Evolutionary conservation across 1,140 invertebrate genomes (phyloP).

Genomic region (Heliconius melpomene): DNA sequence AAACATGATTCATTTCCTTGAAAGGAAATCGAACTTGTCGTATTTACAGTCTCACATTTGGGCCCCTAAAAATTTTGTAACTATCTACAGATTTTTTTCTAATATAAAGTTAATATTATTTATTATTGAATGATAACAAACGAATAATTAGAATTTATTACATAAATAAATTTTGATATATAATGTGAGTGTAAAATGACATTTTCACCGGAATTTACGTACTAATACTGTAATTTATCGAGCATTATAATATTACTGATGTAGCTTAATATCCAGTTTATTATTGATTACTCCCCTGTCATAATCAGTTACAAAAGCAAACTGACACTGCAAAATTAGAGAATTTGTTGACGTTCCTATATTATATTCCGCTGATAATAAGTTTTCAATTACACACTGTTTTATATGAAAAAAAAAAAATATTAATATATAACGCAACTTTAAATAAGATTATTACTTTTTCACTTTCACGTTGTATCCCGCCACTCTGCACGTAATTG

Average conservation of each 20-base stretch:
- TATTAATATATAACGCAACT: too few species aligned
- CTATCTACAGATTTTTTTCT: too few species aligned
- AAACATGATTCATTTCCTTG: too few species aligned
- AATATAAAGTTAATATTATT: too few species aligned
- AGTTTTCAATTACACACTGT: not conserved
- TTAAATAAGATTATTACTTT: too few species aligned
- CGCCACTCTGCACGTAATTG: too few species aligned
- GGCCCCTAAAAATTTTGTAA: too few species aligned
- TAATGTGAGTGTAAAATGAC: not conserved
- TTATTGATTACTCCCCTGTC: not conserved
- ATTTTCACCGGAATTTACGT: not conserved
- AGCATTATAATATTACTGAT: not conserved
- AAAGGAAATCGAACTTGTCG: too few species aligned
- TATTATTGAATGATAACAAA: too few species aligned
- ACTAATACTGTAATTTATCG: slow-evolving; percentile 1
- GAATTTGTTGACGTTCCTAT: not conserved
- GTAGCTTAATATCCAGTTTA: not conserved
- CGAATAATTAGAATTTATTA: not conserved
- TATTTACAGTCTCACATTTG: too few species aligned
- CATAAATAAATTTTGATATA: not conserved
- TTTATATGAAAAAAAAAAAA: too few species aligned
- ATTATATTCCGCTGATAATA: not conserved
- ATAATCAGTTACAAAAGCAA: not conserved
- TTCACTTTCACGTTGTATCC: too few species aligned
- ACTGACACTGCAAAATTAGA: slow-evolving; percentile 3